These are phyloP conservation scores for Coleophora flavipennella DNA, from an alignment of 2,888 invertebrate species.

Conservation along the genomic window DNA sequence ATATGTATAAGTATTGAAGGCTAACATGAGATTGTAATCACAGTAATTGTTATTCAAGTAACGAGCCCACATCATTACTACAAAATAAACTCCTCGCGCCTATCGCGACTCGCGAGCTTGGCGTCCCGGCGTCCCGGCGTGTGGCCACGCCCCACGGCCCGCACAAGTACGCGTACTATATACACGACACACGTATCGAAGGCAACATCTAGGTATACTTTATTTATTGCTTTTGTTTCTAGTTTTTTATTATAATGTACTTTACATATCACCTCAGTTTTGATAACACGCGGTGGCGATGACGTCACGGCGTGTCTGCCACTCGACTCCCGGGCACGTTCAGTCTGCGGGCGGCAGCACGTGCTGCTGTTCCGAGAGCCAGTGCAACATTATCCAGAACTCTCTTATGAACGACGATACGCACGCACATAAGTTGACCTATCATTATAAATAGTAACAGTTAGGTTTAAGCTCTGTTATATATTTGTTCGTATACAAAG, in stretches of 20 bases:
- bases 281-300: too few species aligned
- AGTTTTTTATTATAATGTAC: slow-evolving; percentile 48
- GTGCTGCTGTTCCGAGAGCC: too few species aligned
- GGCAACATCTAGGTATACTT: slow-evolving; percentile 72
- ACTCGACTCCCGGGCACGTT: slow-evolving; percentile 40
- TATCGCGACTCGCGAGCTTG: slow-evolving; percentile 14
- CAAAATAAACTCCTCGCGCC: slow-evolving; percentile 51
- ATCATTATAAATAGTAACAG: slow-evolving; percentile 26
- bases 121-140: not conserved
- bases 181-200: slow-evolving; percentile 62
- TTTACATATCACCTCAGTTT: slow-evolving; percentile 63
- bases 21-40: slow-evolving; percentile 72
- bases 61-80: slow-evolving; percentile 67
- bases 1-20: slow-evolving; percentile 73
- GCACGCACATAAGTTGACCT: slow-evolving; percentile 28
- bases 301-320: too few species aligned
- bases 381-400: too few species aligned
- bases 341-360: slow-evolving; percentile 61
- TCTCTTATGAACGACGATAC: slow-evolving; percentile 18
- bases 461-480: slow-evolving; percentile 65
- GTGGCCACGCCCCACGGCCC: slow-evolving; percentile 9
- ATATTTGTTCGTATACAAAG: slow-evolving; percentile 70
- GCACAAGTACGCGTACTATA: slow-evolving; percentile 42
- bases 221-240: slow-evolving; percentile 71
- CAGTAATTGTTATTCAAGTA: slow-evolving; percentile 70